phyloP scores from a whole-genome alignment of 2,888 invertebrate species.

The Phymatocera aterrima region DNA sequence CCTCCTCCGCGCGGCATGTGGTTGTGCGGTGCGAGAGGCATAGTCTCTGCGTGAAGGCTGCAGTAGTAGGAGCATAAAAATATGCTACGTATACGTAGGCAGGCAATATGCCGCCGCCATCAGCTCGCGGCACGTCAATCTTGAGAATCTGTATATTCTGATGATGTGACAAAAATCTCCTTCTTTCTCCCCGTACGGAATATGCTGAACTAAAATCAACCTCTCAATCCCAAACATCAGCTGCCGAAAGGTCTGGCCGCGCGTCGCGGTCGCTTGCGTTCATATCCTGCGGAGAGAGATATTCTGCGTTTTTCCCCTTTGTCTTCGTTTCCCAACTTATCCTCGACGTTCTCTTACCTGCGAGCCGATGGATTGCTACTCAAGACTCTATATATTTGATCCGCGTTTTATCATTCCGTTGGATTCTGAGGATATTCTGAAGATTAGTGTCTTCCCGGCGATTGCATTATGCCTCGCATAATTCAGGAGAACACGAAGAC shows the following conservation, averaged over 20 bases:
- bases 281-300: too few species aligned
- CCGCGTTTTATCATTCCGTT: too few species aligned
- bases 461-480: too few species aligned
- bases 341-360: too few species aligned
- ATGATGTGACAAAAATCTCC: background rate
- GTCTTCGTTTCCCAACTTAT: too few species aligned
- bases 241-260: background rate
- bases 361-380: too few species aligned
- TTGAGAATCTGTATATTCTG: background rate
- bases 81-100: background rate
- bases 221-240: background rate
- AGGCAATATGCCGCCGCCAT: background rate
- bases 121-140: background rate
- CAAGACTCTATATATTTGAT: too few species aligned
- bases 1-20: background rate
- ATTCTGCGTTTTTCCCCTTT: too few species aligned
- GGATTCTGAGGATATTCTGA: too few species aligned
- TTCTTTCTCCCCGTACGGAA: background rate
- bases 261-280: background rate
- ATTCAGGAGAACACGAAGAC: too few species aligned
- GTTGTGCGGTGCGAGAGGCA: constrained; percentile 12
- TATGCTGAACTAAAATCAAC: background rate
- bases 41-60: background rate
- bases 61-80: background rate
- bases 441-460: too few species aligned